Evolutionary conservation across 1,140 invertebrate species (phyloP).

Genomic region (Panulirus ornatus): DNA sequence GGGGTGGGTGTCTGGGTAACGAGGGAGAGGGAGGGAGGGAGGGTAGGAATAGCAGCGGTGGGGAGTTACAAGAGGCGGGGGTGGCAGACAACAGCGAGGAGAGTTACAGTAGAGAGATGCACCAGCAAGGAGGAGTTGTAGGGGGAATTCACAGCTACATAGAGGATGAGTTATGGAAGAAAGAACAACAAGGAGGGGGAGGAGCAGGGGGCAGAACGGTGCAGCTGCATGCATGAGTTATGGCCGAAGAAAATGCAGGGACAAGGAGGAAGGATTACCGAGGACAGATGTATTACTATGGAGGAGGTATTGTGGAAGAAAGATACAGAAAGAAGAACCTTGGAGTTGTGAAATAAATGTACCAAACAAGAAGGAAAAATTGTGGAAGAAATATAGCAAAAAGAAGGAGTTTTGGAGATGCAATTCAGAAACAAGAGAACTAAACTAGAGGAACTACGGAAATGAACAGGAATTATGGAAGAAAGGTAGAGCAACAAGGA

Average conservation of each 20-base stretch:
- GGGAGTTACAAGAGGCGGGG: too few relatives aligned
- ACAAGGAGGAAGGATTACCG: background rate
- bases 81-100: too few relatives aligned
- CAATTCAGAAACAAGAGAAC: too few relatives aligned
- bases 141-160: too few relatives aligned
- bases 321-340: slow-evolving; percentile 41
- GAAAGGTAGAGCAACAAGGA: slow-evolving; percentile 30
- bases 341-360: too few relatives aligned
- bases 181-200: background rate
- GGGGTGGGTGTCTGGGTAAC: background rate
- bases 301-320: background rate
- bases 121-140: background rate
- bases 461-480: too few relatives aligned
- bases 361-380: too few relatives aligned
- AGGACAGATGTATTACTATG: background rate
- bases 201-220: background rate
- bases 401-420: too few relatives aligned
- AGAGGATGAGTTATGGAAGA: background rate
- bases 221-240: too few relatives aligned
- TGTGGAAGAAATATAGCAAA: too few relatives aligned
- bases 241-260: background rate
- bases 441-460: too few relatives aligned
- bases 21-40: background rate
- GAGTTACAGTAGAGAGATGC: too few relatives aligned
- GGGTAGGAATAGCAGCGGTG: background rate